Base-by-base conservation (phyloP, 2,888 invertebrate genomes). In the Polyploca ridens region DNA sequence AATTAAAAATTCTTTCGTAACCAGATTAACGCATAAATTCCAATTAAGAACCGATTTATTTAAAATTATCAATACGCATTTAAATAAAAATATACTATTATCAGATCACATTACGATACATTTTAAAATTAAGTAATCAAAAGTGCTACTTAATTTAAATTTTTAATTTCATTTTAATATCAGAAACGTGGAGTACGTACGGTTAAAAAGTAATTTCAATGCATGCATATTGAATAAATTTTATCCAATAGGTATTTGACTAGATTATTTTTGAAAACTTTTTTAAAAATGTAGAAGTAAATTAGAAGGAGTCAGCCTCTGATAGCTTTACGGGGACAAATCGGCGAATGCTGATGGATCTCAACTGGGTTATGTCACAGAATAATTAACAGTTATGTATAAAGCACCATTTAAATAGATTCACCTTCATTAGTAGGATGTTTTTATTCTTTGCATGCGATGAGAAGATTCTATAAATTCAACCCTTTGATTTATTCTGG, bases 171-270 rank as follows among this genome's bases (percentile, higher is more conserved):
- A 6, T n/a, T 44, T 4, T 44, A 10, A 1, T 38, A 46, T 16
- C 49, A 49, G 16, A 49, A 46, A 14, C 44, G 46, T 46, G 4
- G 14, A 46, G 46, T 46, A n/a, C 4, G 16, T 74, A 72, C 69
- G 67, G 71, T 70, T 72, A 73, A 66, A 67, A 41, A 13, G 13
- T 41, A 13, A 13, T 41, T 64, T 69, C 61, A 70, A 62, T 66
- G 67, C 62, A 70, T 27, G 60, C 8, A 62, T 66, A 60, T 74
- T 78, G 71, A 77, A 77, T 78, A 76, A 74, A 74, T 72, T 71
- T 68, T 58, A 35, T 63, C 71, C 72, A 76, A 72, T n/a, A n/a
- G n/a, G n/a, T n/a, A n/a, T 64, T 64, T 62, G 58, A 70, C 65
- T 74, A 70, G 74, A 71, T 67, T 38, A 73, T 68, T 70, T 66